A percentile compares a stretch with the other conserved stretches of the same genome.
Evolutionary conservation across 2,797 vertebrate species (phyloP).

Genomic region (Amphiprion clarkii): DNA sequence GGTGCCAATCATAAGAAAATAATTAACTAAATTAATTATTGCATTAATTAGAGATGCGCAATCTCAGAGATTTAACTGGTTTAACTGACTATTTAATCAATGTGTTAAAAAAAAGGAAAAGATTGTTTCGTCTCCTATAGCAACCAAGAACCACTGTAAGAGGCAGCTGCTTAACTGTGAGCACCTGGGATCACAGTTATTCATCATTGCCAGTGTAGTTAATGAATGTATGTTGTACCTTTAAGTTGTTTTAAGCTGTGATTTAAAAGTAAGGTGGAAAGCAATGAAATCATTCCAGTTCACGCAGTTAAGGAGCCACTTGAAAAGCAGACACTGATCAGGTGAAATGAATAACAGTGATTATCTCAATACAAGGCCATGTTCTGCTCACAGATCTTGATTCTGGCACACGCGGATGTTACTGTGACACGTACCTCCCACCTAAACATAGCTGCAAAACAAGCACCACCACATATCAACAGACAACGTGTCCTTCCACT

Average conservation of each 20-base stretch:
- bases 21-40: neutral
- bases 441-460: too few relatives aligned
- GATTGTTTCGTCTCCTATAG: constrained; percentile 7
- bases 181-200: constrained; percentile 17
- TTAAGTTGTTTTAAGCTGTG: neutral
- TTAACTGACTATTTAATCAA: neutral
- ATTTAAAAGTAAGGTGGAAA: neutral
- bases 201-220: neutral
- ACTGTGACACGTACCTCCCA: too few relatives aligned
- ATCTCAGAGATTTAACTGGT: constrained; percentile 18
- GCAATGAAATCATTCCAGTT: neutral
- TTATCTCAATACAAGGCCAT: too few relatives aligned
- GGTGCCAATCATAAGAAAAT: constrained; percentile 3
- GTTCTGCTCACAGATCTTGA: too few relatives aligned
- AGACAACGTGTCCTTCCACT: too few relatives aligned
- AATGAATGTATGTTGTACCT: neutral
- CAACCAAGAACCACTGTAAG: neutral
- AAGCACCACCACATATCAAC: too few relatives aligned
- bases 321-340: neutral
- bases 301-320: neutral
- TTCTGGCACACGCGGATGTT: too few relatives aligned
- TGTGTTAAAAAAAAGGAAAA: neutral
- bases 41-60: constrained; percentile 12
- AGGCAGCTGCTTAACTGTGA: neutral
- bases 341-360: too few relatives aligned